Base-by-base conservation (phyloP, 2,797 vertebrate genomes). In the Peromyscus aztecus region DNA sequence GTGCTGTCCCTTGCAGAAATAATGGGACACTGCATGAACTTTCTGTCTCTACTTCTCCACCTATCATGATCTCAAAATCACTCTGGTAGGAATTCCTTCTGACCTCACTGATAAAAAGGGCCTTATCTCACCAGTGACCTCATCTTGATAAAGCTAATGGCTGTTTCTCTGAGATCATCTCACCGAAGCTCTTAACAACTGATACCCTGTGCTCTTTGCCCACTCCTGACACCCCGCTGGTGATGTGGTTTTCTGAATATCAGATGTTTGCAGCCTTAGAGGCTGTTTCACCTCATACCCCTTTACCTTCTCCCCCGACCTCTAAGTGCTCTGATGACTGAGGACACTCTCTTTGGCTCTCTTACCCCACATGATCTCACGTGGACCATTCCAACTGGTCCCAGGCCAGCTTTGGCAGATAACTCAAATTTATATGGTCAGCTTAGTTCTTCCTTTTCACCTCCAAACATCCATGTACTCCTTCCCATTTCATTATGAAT, bases 381-480 rank as follows among this genome's bases (percentile, higher is more conserved):
- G 14, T 80, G 76, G 61, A n/a, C 78, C 80, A 95, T 83, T 88
- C 92, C 87, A 94, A 24, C 34, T 67, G 11, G 27, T 85, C 76
- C 43, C 10, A 82, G 82, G 37, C 7, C 69, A 76, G 73, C 40
- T 55, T 94, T 69, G 46, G 43, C 4, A 89, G 49, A 80, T 67
- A 95, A 73, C 17, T 93, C 69, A 95, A 94, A 96, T 95, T 89
- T 96, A 46, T 84, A n/a, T 78, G 46, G 83, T 11, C 43, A 92
- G 27, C 29, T 57, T 83, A n/a, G 19, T 29, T 75, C 69, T 93
- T 55, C 84, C 67, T 91, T 89, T 86, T 91, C 69, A 89, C 10
- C n/a, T 82, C 69, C 67, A 88, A 94, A 77, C 24, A 81, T 65
- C 52, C 88, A 52, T 78, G 13, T 65, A 57, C 43, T 75, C 63